Evolutionary conservation across 1,140 invertebrate species (phyloP).

Genomic region (Aphis gossypii): DNA sequence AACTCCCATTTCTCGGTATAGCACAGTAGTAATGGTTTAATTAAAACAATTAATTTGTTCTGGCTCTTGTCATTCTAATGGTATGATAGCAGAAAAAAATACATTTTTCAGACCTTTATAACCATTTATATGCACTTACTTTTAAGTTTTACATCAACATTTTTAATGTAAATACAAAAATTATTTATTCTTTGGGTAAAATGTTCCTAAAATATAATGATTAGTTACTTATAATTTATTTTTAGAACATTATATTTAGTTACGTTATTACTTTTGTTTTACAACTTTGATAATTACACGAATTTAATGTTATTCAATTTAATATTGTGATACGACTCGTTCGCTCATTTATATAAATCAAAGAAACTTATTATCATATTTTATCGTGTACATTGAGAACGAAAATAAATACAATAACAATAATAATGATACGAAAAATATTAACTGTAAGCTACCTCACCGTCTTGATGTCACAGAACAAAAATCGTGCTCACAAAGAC

Average conservation of each 20-base stretch:
- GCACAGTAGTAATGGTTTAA: background rate
- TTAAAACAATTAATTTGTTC: conserved; percentile 23
- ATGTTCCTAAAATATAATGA: background rate
- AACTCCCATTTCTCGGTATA: background rate
- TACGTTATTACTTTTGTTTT: background rate
- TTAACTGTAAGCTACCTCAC: background rate
- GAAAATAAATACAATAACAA: background rate
- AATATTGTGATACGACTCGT: background rate
- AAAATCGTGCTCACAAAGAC: background rate
- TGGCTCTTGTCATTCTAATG: background rate
- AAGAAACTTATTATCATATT: background rate
- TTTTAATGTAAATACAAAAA: background rate
- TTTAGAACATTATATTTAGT: background rate
- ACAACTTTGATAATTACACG: background rate
- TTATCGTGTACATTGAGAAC: background rate
- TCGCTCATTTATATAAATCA: background rate
- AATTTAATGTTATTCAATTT: background rate
- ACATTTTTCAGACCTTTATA: conserved; percentile 19
- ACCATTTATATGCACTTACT: background rate
- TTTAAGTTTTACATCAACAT: background rate
- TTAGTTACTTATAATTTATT: background rate
- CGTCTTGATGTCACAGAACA: background rate
- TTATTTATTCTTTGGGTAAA: background rate
- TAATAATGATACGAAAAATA: background rate
- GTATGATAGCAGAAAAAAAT: background rate